phyloP scores from a whole-genome alignment of 1,140 invertebrate species.

The Ruditapes philippinarum region DNA sequence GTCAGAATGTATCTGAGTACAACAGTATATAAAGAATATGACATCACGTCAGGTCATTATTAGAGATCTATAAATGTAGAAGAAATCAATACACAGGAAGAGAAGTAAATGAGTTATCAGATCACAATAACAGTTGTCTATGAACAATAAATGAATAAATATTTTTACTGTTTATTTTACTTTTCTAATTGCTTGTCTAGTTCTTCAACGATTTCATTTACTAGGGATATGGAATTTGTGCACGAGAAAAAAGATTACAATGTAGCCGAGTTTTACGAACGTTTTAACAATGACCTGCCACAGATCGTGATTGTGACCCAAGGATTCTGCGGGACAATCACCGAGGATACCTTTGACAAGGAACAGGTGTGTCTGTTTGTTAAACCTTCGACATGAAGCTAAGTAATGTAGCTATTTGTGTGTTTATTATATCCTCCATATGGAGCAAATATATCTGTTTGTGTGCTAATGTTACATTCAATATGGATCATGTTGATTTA shows the following conservation, averaged over 20 bases:
- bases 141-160: no score
- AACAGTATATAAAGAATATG: no score
- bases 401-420: background rate
- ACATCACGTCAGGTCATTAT: no score
- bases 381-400: background rate
- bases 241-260: slow-evolving; percentile 23
- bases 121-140: no score
- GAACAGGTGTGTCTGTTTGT: slow-evolving; percentile 16
- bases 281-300: slow-evolving; percentile 29
- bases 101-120: no score
- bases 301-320: slow-evolving; percentile 26
- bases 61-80: no score
- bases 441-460: background rate
- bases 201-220: no score
- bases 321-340: slow-evolving; percentile 46
- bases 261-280: slow-evolving; percentile 45
- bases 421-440: background rate
- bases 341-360: slow-evolving; percentile 46
- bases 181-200: no score
- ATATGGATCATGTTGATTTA: no score
- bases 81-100: no score
- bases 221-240: background rate
- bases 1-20: no score
- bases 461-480: background rate
- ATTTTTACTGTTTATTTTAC: no score